These are phyloP conservation scores for Choloepus hoffmanni DNA, from an alignment of 2,113 vertebrate species.

Conservation along the genomic window DNA sequence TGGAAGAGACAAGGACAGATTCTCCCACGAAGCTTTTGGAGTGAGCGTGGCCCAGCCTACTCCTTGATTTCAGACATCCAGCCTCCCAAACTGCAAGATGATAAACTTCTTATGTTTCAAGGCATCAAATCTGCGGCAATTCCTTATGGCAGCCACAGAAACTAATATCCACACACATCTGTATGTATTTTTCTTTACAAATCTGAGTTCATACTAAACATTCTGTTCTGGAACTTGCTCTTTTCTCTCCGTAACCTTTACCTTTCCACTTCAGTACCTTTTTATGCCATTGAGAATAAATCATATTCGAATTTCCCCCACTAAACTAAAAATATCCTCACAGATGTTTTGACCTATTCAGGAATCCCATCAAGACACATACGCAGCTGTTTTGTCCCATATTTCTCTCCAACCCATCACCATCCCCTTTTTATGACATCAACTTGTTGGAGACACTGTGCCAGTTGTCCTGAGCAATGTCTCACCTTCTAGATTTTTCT, in stretches of 20 bases:
- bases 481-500: background rate
- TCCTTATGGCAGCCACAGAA: too few species aligned
- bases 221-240: background rate
- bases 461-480: background rate
- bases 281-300: background rate
- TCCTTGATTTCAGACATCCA: too few species aligned
- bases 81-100: too few species aligned
- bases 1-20: too few species aligned
- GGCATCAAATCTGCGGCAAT: too few species aligned
- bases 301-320: background rate
- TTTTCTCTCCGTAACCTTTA: background rate
- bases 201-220: background rate
- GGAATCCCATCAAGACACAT: background rate
- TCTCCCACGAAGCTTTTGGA: too few species aligned
- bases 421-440: background rate
- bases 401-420: background rate
- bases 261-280: background rate
- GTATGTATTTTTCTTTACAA: background rate
- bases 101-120: too few species aligned
- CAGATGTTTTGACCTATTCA: background rate
- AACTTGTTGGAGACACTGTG: background rate
- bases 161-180: background rate
- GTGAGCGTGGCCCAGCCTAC: too few species aligned
- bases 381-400: background rate
- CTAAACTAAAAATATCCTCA: background rate